Percentiles rank a stretch among this genome's conserved stretches.
phyloP scores from a whole-genome alignment of 2,113 vertebrate genomes.

The Gambusia affinis region DNA sequence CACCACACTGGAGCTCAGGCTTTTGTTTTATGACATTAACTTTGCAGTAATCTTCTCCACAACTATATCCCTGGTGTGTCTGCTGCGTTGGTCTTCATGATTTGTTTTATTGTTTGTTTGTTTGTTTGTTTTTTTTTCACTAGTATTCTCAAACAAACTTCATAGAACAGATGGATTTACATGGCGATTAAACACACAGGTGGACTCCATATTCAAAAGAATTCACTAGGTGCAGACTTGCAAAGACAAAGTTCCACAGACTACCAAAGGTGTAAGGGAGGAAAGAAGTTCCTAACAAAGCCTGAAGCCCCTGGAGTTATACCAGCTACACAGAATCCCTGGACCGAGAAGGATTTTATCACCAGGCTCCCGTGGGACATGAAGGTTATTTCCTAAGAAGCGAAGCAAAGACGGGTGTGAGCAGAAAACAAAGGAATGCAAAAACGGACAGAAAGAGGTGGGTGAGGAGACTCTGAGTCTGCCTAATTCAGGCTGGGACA shows the following conservation, averaged over 20 bases:
- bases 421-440: conserved; percentile 14
- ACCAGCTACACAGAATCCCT: conserved; percentile 70
- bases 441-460: conserved; percentile 33
- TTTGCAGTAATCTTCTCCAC: no score
- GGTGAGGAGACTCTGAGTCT: conserved; percentile 36
- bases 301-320: conserved; percentile 58
- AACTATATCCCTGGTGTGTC: no score
- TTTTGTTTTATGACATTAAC: no score
- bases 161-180: not conserved
- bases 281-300: conserved; percentile 56
- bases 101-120: not conserved
- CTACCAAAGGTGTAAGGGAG: conserved; percentile 13
- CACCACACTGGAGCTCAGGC: no score
- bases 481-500: conserved; percentile 26
- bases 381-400: conserved; percentile 72
- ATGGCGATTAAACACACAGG: not conserved
- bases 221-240: not conserved
- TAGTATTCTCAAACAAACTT: not conserved
- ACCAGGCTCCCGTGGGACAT: conserved; percentile 68
- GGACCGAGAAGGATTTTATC: conserved; percentile 74
- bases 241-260: conserved; percentile 47
- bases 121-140: not conserved
- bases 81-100: no score
- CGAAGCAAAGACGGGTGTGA: conserved; percentile 45
- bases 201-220: not conserved